These are phyloP conservation scores for Plecturocebus donacophilus DNA, from an alignment of 2,113 vertebrate species.

Conservation along the genomic window DNA sequence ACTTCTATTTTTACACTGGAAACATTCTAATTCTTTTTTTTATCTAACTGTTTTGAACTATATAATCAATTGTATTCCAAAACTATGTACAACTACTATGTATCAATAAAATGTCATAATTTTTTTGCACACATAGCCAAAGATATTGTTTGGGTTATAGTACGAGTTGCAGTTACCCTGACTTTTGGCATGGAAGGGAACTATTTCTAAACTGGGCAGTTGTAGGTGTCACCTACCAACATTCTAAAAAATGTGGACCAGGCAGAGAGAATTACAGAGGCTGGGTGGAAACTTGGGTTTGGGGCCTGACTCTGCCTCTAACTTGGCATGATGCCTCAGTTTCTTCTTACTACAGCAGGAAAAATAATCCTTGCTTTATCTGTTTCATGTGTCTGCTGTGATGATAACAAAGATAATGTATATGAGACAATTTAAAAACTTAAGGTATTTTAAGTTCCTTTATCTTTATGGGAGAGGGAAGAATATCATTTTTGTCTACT, in stretches of 20 bases:
- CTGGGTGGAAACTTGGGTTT: neutral
- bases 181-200: neutral
- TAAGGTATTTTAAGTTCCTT: neutral
- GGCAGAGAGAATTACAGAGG: neutral
- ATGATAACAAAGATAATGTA: neutral
- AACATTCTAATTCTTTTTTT: neutral
- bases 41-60: neutral
- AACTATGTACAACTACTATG: neutral
- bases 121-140: neutral
- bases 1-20: neutral
- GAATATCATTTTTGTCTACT: neutral
- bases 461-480: neutral
- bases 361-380: neutral
- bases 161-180: neutral
- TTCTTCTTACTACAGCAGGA: neutral
- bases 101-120: neutral
- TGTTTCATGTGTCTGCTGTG: neutral
- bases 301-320: neutral
- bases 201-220: neutral
- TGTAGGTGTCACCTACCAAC: neutral
- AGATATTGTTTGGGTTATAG: neutral
- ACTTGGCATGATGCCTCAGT: neutral
- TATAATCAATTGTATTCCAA: neutral
- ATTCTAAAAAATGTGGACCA: neutral
- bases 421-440: neutral